Percentiles rank a stretch among this genome's conserved stretches.
Conservation (phyloP, 2,797 vertebrate species). For the Myoxocephalus aenaeus region DNA sequence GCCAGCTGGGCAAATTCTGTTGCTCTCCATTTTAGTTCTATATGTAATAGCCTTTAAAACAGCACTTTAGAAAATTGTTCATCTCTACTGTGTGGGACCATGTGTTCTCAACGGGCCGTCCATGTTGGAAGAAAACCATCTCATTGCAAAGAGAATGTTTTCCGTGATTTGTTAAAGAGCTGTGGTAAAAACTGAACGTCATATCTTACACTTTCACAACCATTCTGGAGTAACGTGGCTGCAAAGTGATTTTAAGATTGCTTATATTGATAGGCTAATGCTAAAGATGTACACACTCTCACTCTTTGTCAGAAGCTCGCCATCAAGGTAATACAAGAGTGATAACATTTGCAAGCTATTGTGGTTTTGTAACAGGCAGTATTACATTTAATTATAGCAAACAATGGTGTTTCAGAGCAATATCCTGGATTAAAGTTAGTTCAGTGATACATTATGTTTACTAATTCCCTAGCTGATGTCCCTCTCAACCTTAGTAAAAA, state of each 20-base stretch:
- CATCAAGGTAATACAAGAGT: constrained; percentile 56
- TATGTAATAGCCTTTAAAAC: constrained; percentile 46
- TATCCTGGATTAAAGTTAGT: constrained; percentile 50
- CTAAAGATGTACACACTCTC: constrained; percentile 54
- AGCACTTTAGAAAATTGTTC: constrained; percentile 55
- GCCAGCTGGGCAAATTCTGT: constrained; percentile 40
- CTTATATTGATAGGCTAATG: constrained; percentile 32
- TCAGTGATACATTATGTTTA: constrained; percentile 51
- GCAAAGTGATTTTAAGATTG: constrained; percentile 36
- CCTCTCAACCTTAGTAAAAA: constrained; percentile 31
- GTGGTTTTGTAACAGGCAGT: constrained; percentile 50
- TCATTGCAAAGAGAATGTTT: not conserved
- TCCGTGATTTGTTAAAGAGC: constrained; percentile 26
- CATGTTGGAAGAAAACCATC: constrained; percentile 21
- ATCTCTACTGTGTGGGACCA: constrained; percentile 21
- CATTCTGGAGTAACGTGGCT: constrained; percentile 22
- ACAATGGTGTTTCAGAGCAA: constrained; percentile 38
- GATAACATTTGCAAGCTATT: constrained; percentile 61
- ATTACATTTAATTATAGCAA: constrained; percentile 67
- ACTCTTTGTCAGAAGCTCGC: constrained; percentile 50
- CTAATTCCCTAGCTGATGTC: constrained; percentile 61
- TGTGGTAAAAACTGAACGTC: constrained; percentile 29
- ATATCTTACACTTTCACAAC: constrained; percentile 26
- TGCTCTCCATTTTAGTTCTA: constrained; percentile 27
- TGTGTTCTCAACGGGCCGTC: constrained; percentile 8